Evolutionary conservation across 2,797 vertebrate species (phyloP).

Genomic region (Botia almorhae): DNA sequence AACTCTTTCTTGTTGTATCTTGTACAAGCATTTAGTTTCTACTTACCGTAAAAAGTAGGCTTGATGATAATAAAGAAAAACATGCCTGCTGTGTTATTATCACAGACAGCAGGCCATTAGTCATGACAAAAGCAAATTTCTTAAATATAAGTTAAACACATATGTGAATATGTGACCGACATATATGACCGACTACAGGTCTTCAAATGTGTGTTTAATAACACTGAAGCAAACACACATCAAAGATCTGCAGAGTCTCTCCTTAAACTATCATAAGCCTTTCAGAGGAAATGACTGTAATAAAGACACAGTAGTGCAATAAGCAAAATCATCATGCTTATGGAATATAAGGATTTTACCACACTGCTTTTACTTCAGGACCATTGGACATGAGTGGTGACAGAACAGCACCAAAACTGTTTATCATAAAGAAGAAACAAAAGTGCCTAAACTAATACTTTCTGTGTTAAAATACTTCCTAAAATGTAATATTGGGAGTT

Average conservation of each 20-base stretch:
- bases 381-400: too few species aligned
- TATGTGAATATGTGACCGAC: slow-evolving; percentile 19
- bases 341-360: neutral
- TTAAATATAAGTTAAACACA: slow-evolving; percentile 21
- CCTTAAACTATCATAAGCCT: neutral
- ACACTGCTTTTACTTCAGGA: neutral
- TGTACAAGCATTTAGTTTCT: slow-evolving; percentile 31
- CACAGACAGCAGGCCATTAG: slow-evolving; percentile 19
- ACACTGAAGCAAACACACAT: neutral
- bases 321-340: slow-evolving; percentile 11
- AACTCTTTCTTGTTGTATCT: slow-evolving; percentile 19
- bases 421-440: too few species aligned
- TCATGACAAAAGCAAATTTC: slow-evolving; percentile 1
- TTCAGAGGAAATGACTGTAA: slow-evolving; percentile 10
- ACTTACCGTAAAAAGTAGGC: neutral
- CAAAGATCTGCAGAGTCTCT: neutral
- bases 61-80: slow-evolving; percentile 18
- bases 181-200: neutral
- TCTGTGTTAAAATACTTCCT: too few species aligned
- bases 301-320: slow-evolving; percentile 4
- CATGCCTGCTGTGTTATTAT: slow-evolving; percentile 9
- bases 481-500: too few species aligned
- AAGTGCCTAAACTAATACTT: too few species aligned
- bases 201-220: too few species aligned
- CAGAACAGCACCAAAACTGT: too few species aligned